Percentiles rank a stretch among this genome's conserved stretches.
phyloP scores from a whole-genome alignment of 2,797 vertebrate species.

The Alca torda region DNA sequence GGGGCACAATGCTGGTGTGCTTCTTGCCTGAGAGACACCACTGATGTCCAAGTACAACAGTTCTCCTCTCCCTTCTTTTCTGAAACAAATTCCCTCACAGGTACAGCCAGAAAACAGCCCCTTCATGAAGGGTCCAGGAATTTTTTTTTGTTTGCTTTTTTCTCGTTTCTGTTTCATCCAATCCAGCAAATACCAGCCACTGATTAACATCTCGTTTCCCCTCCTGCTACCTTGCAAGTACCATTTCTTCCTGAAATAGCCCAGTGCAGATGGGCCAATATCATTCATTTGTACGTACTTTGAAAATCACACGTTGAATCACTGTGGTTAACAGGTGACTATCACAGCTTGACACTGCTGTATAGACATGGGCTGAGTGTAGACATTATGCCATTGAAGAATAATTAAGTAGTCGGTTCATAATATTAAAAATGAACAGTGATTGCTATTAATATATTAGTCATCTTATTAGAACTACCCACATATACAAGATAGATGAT shows the following conservation, averaged over 20 bases:
- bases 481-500: not conserved
- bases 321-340: not conserved
- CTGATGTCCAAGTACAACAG: no score
- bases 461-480: not conserved
- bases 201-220: not conserved
- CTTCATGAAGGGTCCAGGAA: not conserved
- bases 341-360: not conserved
- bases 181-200: not conserved
- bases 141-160: not conserved
- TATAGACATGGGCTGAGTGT: not conserved
- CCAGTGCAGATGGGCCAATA: no score
- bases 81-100: not conserved
- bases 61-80: not conserved
- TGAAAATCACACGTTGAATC: not conserved
- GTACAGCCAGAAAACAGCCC: not conserved
- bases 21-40: not conserved
- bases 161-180: not conserved
- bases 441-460: not conserved
- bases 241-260: not conserved
- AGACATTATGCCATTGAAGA: not conserved
- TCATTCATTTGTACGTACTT: not conserved
- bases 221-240: not conserved
- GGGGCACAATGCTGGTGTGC: fast-evolving
- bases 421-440: not conserved
- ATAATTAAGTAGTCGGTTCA: not conserved